Percentiles rank a stretch among this genome's conserved stretches.
Conservation (phyloP, 2,797 vertebrate species). For the Sebastes trivittatus region DNA sequence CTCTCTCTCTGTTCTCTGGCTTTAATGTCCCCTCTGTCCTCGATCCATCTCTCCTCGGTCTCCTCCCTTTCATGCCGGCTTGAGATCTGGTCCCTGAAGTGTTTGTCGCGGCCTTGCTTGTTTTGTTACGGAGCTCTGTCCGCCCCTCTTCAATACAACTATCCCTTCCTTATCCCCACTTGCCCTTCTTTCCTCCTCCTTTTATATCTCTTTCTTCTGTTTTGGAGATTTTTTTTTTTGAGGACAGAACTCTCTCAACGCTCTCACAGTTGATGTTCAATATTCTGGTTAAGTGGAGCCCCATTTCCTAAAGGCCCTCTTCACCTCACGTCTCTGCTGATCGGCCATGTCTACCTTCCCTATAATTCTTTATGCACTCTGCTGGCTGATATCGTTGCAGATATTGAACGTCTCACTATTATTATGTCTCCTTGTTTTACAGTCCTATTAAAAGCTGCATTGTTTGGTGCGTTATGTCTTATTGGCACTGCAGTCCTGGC, state of each 20-base stretch:
- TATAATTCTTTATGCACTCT: conserved; percentile 37
- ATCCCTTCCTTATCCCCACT: not conserved
- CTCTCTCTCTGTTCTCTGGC: not conserved
- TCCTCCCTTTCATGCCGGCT: conserved; percentile 3
- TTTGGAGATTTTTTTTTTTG: not conserved
- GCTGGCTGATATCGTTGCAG: conserved; percentile 43
- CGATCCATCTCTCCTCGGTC: conserved; percentile 22
- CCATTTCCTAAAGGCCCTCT: conserved; percentile 21
- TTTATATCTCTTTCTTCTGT: not conserved
- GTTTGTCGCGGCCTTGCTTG: conserved; percentile 39
- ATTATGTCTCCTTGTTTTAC: conserved; percentile 35
- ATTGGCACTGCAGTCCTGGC: conserved; percentile 27
- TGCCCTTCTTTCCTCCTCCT: not conserved
- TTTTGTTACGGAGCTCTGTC: conserved; percentile 27
- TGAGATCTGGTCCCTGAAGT: conserved; percentile 34
- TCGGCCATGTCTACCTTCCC: conserved; percentile 16
- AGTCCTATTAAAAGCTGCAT: conserved; percentile 34
- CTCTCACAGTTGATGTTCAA: conserved; percentile 34
- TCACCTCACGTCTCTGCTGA: conserved; percentile 34
- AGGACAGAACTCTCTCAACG: conserved; percentile 11
- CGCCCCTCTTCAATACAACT: conserved; percentile 37
- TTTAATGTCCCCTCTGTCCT: conserved; percentile 25
- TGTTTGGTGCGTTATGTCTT: conserved; percentile 20
- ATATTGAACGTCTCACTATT: conserved; percentile 30
- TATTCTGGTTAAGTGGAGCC: conserved; percentile 42